Conservation (phyloP, 1,140 invertebrate genomes). For the Temnothorax curvispinosus region DNA sequence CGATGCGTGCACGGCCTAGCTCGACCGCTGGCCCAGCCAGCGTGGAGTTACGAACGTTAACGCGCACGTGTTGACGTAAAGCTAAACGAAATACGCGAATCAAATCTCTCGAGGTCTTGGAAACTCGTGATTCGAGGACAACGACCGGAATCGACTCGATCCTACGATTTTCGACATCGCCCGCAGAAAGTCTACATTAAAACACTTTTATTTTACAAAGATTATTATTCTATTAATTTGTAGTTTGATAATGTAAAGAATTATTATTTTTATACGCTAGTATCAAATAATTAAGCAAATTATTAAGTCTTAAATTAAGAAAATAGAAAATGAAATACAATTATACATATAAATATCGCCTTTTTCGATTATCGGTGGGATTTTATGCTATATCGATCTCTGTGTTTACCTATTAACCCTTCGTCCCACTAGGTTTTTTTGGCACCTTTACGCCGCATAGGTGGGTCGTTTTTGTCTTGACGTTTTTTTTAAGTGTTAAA, state of each 20-base stretch:
- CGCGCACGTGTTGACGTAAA: conserved; percentile 30
- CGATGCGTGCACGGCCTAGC: conserved; percentile 30
- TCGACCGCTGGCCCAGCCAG: not conserved
- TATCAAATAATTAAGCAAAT: not conserved
- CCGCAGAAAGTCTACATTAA: not conserved
- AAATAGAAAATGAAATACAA: not conserved
- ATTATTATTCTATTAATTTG: not conserved
- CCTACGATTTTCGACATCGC: not conserved
- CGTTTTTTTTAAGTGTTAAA: too few species aligned
- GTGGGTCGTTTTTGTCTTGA: too few species aligned
- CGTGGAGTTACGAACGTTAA: conserved; percentile 26
- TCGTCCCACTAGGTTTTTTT: too few species aligned
- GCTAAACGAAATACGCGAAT: conserved; percentile 14
- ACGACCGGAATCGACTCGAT: not conserved
- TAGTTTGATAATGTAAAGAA: conserved; percentile 1
- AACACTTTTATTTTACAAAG: not conserved
- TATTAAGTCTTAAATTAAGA: not conserved
- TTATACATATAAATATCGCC: not conserved
- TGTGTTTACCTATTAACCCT: not conserved
- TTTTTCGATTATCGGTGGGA: not conserved
- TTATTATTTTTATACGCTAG: not conserved
- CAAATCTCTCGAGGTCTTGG: not conserved
- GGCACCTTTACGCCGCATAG: too few species aligned
- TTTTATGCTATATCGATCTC: not conserved
- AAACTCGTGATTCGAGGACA: not conserved